Evolutionary conservation across 1,140 invertebrate genomes (phyloP), one percentile per base, ranked within the genome.

Genomic region (Plectus sambesii): DNA sequence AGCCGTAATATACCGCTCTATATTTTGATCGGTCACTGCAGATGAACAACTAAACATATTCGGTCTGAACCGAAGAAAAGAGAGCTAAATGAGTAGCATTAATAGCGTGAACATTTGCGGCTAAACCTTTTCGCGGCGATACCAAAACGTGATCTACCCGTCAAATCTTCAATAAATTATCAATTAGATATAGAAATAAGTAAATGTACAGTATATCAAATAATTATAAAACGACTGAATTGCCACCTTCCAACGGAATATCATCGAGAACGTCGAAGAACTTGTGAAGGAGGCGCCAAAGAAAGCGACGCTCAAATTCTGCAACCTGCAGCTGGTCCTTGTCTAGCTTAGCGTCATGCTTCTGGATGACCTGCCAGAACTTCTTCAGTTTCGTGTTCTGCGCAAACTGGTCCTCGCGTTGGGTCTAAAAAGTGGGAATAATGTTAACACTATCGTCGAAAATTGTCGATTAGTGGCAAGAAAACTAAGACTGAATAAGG

Each of bases 361-460:
- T 90, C 60, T 85, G 79, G 48, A 94, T 79, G 15, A 82, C 78
- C 57, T 82, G 82, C 85, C 85, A 98, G 65, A 83, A 87, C 71
- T 93, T 93, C 51, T 77, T 79, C 80, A 89, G 86, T 71, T 89
- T 88, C 5, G 87, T 82, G 62, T 83, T 80, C 40, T 79, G 77
- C 62, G 81, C 81, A 60, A 97, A 83, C 66, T 96, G 84, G 51
- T 83, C 77, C 56, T 87, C 83, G 56, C 85, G 74, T 40, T 88
- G 75, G 29, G 75, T 77, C 78, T 76, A 49, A 52, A 70, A 59
- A 47, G 42, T 51, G n/a, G n/a, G n/a, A n/a, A n/a, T n/a, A n/a
- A n/a, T n/a, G n/a, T n/a, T n/a, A n/a, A n/a, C n/a, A n/a, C n/a
- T n/a, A n/a, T n/a, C n/a, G n/a, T n/a, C n/a, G n/a, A n/a, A n/a